A percentile compares a stretch with the other conserved stretches of the same genome.
Evolutionary conservation across 2,113 vertebrate species (phyloP).

Genomic region (Sterrhoptilus dennistouni): DNA sequence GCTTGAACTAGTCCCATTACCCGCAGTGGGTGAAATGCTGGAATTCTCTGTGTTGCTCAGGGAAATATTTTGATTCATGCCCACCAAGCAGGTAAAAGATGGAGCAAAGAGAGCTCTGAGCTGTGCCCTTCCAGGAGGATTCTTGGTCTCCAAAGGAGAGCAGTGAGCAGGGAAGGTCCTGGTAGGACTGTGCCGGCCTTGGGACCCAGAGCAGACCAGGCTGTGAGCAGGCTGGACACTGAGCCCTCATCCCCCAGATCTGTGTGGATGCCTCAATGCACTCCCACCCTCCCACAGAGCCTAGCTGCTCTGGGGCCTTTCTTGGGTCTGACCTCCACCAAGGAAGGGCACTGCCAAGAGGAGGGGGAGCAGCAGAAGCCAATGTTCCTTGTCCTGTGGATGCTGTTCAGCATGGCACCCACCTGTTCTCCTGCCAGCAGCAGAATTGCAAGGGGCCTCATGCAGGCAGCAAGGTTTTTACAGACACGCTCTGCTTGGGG

Average conservation of each 20-base stretch:
- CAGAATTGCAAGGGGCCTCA: neutral
- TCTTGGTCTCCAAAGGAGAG: neutral
- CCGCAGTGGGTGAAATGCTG: neutral
- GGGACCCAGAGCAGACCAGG: neutral
- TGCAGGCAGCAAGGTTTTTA: neutral
- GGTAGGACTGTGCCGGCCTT: fast-evolving
- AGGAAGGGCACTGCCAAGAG: neutral
- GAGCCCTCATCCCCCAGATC: neutral
- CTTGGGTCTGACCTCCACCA: neutral
- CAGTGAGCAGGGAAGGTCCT: neutral
- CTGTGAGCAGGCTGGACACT: neutral
- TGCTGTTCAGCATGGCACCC: fast-evolving
- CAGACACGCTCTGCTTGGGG: neutral
- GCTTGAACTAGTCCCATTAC: neutral
- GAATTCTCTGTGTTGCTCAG: neutral
- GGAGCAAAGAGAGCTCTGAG: neutral
- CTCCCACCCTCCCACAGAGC: neutral
- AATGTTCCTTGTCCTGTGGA: fast-evolving
- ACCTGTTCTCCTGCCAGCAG: fast-evolving
- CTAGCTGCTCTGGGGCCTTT: neutral
- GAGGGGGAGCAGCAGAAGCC: fast-evolving
- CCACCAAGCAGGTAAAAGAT: fast-evolving
- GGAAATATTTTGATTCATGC: neutral
- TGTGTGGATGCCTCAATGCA: no score
- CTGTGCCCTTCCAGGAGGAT: neutral